phyloP scores from a whole-genome alignment of 1,140 invertebrate genomes.

The Galendromus occidentalis region DNA sequence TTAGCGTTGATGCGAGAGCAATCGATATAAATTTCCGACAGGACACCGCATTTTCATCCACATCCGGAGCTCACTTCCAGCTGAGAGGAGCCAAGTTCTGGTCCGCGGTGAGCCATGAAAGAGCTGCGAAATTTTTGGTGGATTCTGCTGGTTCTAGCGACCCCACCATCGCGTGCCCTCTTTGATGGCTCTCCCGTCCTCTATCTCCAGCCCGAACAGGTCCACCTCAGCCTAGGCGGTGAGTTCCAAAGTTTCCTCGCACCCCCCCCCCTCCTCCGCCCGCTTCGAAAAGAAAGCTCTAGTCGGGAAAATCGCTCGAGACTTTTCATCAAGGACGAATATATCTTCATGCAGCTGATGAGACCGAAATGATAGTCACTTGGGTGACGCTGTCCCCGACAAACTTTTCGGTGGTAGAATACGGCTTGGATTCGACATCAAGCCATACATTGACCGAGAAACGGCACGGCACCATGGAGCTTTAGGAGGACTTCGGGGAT shows the following conservation, averaged over 20 bases:
- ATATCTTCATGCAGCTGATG: conserved; percentile 1
- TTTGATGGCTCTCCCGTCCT: too few species aligned
- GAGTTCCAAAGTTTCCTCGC: too few species aligned
- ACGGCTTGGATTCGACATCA: conserved; percentile 45
- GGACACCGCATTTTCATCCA: too few species aligned
- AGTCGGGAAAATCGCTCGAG: conserved; percentile 14
- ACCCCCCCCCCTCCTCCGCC: too few species aligned
- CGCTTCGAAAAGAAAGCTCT: conserved; percentile 4
- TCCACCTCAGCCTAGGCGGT: conserved; percentile 29
- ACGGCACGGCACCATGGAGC: conserved; percentile 31
- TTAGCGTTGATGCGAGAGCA: too few species aligned
- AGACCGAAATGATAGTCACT: conserved; percentile 53
- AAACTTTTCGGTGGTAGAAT: conserved; percentile 49
- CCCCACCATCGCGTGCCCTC: too few species aligned
- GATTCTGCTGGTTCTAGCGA: too few species aligned
- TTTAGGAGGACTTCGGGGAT: not conserved
- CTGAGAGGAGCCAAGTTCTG: too few species aligned
- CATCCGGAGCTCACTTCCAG: too few species aligned
- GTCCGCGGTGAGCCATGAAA: too few species aligned
- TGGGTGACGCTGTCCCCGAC: conserved; percentile 63
- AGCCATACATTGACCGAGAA: conserved; percentile 47
- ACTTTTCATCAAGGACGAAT: not conserved
- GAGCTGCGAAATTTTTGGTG: too few species aligned
- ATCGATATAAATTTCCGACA: too few species aligned
- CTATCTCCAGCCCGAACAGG: conserved; percentile 42